Evolutionary conservation across 2,797 vertebrate genomes (phyloP), one percentile per base, ranked within the genome.

Genomic region (Ispidina picta): DNA sequence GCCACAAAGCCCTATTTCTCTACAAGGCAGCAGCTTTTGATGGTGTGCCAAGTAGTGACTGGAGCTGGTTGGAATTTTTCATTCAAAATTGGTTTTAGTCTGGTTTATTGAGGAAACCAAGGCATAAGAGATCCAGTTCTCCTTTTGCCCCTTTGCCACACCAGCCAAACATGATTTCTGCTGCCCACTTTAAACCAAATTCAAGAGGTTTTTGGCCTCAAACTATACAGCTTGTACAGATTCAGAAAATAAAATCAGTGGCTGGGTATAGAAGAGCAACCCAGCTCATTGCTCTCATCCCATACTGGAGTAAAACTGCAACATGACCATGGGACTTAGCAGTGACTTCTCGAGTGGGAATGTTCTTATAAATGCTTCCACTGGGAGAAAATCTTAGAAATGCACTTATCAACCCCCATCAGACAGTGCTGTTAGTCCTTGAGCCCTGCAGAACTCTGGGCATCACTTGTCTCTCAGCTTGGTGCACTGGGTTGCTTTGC

Each of bases 61-160:
- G 70, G 85, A 81, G 56, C 63, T 69, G 37, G 52, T 15, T 92
- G 90, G 90, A 92, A 94, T 96, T 95, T 86, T 92, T 89, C 55
- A 90, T 93, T 94, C 82, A 66, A 56, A 89, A 66, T 89, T 92
- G 76, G 2, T 88, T 96, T 91, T 92, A 88, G 76, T 29, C 54
- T 77, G 10, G 17, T 74, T 88, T 91, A 62, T 85, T 83, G 83
- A 74, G 63, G 51, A 89, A 92, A 83, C 33, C 33, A 83, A 85
- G 39, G 63, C 82, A 58, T 64, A 71, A 85, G 49, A 88, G 76
- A 63, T 16, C 55, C 33, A 71, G 15, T 71, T 78, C 19, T 79
- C 28, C 44, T 87, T 93, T 80, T 68, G 82, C 74, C 35, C 48
- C 28, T 87, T 56, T 65, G 74, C 41, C 33, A 62, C 58, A 51